phyloP scores from a whole-genome alignment of 53 echinoderm and acorn worm genomes.

The Patiria pectinifera region DNA sequence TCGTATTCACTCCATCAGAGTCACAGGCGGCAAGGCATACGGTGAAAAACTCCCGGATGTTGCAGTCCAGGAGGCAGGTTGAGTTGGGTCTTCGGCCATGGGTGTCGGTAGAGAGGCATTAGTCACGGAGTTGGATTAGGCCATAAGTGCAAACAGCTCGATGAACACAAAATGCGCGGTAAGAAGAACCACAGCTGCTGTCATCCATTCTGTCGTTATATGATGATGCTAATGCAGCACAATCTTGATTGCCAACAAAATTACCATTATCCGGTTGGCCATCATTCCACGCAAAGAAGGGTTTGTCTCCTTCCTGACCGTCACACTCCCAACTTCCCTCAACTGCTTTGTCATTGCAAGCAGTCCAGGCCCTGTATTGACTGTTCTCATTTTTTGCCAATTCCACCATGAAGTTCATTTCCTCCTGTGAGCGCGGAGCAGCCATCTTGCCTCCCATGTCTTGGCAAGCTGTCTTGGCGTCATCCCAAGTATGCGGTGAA shows the following conservation, averaged over 20 bases:
- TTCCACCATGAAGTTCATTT: too few species aligned
- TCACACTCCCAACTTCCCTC: conserved; percentile 1
- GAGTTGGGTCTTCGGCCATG: neutral
- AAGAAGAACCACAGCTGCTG: neutral
- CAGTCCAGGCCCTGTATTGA: too few species aligned
- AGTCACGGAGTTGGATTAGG: neutral
- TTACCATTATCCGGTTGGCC: too few species aligned
- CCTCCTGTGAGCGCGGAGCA: too few species aligned
- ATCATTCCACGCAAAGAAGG: neutral
- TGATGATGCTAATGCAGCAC: neutral
- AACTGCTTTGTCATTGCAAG: too few species aligned
- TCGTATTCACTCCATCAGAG: neutral
- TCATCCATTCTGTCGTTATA: neutral
- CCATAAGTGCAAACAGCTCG: neutral
- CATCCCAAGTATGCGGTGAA: too few species aligned
- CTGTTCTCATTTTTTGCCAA: too few species aligned
- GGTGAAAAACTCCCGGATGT: conserved; percentile 35
- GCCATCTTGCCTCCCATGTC: too few species aligned
- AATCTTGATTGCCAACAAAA: too few species aligned
- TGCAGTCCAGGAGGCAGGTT: neutral
- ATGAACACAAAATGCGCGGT: neutral
- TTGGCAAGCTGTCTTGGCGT: too few species aligned
- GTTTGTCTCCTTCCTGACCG: too few species aligned
- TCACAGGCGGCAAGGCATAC: neutral
- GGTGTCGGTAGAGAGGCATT: conserved; percentile 13